A percentile compares a stretch with the other conserved stretches of the same genome.
These are phyloP conservation scores for Pachypeltis micranthus DNA, from an alignment of 1,140 invertebrate species.

Conservation along the genomic window DNA sequence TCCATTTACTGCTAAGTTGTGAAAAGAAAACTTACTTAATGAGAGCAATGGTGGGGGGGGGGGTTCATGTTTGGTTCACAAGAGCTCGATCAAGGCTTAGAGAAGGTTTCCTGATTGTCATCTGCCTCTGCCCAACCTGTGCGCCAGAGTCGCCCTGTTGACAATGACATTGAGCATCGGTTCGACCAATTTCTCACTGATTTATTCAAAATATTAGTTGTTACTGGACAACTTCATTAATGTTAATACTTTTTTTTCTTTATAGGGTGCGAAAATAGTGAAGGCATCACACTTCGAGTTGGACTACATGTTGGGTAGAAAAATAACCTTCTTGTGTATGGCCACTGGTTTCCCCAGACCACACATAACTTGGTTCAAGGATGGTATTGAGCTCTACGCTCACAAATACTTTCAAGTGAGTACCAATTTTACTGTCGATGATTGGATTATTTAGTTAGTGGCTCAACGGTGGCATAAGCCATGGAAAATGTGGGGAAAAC, in stretches of 20 bases:
- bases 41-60: too few species aligned
- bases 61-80: too few species aligned
- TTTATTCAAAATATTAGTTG: not conserved
- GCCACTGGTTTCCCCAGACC: constrained; percentile 42
- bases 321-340: constrained; percentile 46
- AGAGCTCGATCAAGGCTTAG: too few species aligned
- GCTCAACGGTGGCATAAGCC: too few species aligned
- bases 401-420: constrained; percentile 44
- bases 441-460: too few species aligned
- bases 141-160: not conserved
- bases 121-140: not conserved
- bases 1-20: too few species aligned
- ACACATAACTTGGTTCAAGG: constrained; percentile 46
- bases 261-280: constrained; percentile 43
- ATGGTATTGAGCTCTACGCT: constrained; percentile 44
- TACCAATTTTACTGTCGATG: too few species aligned
- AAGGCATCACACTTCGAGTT: constrained; percentile 48
- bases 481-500: too few species aligned
- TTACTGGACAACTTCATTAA: not conserved
- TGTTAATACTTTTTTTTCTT: constrained; percentile 13
- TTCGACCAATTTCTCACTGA: not conserved
- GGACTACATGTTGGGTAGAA: constrained; percentile 45
- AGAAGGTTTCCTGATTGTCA: too few species aligned
- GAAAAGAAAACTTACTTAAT: too few species aligned
- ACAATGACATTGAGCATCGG: not conserved